Percentiles rank a stretch among this genome's conserved stretches.
Conservation (phyloP, 2,888 invertebrate species). For the Archaeoteleia sp. region DNA sequence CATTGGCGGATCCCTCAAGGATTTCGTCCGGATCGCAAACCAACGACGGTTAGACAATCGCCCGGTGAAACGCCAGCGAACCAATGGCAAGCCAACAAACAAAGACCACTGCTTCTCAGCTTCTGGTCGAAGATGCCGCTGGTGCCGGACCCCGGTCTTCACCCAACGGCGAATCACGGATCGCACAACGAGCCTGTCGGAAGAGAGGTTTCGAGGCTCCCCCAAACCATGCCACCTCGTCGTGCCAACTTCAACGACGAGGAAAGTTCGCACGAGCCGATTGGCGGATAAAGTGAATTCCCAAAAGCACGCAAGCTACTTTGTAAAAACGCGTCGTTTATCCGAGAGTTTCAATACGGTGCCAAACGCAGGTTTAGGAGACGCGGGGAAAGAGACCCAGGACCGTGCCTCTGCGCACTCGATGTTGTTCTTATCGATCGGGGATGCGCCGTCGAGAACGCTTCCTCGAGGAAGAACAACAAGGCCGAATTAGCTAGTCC, state of each 20-base stretch:
- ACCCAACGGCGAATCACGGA: conserved; percentile 54
- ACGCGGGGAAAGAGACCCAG: not conserved
- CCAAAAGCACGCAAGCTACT: no score
- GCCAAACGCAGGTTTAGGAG: conserved; percentile 55
- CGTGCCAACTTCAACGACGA: conserved; percentile 53
- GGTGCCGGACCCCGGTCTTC: conserved; percentile 61
- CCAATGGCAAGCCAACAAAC: conserved; percentile 46
- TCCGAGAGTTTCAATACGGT: conserved; percentile 57
- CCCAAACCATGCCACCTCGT: conserved; percentile 20
- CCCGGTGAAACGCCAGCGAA: no score
- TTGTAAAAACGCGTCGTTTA: conserved; percentile 25
- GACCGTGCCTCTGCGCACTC: no score
- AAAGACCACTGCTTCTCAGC: conserved; percentile 59
- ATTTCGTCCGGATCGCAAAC: conserved; percentile 57
- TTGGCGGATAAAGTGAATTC: conserved; percentile 53
- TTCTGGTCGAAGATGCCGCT: conserved; percentile 68
- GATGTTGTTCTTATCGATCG: not conserved
- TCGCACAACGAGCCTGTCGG: conserved; percentile 39
- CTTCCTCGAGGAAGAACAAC: conserved; percentile 28
- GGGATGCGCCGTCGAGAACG: conserved; percentile 4
- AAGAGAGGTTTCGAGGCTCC: conserved; percentile 24
- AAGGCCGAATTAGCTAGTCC: conserved; percentile 53
- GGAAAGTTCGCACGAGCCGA: conserved; percentile 51
- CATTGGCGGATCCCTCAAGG: conserved; percentile 59
- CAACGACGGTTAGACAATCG: conserved; percentile 41